Evolutionary conservation across 2,888 invertebrate species (phyloP).

Genomic region (Sinhomidia bicolor): DNA sequence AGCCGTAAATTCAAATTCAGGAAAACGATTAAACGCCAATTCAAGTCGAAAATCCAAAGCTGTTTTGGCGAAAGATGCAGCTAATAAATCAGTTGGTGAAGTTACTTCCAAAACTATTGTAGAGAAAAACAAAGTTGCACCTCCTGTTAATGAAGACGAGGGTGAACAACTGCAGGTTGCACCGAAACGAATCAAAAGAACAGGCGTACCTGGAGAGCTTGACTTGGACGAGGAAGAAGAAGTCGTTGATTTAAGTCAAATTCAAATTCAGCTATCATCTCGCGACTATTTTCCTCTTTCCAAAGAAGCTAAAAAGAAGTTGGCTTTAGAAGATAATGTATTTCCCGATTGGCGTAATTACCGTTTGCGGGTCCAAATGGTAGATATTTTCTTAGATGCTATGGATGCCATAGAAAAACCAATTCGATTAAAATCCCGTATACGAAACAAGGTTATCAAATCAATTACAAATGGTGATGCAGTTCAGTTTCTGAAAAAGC

Average conservation of each 20-base stretch:
- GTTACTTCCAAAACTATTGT: background rate
- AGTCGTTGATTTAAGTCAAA: constrained; percentile 34
- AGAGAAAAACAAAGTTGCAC: background rate
- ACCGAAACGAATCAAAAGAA: background rate
- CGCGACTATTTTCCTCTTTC: constrained; percentile 76
- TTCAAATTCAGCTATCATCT: constrained; percentile 64
- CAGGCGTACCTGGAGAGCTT: background rate
- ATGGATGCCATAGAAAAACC: background rate
- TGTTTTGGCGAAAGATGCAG: background rate
- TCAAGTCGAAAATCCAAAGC: background rate
- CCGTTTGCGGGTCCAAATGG: constrained; percentile 67
- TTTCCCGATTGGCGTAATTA: constrained; percentile 76
- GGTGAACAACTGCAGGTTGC: background rate
- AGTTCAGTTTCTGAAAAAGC: background rate
- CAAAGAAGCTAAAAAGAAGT: background rate
- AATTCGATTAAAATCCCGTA: background rate
- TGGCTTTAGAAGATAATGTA: constrained; percentile 11
- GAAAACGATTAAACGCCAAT: too few species aligned
- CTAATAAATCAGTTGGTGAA: background rate
- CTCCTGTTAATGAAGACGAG: background rate
- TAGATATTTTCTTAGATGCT: constrained; percentile 54
- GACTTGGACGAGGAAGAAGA: background rate
- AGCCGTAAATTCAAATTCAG: background rate
- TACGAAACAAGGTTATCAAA: background rate
- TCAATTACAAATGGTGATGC: background rate